Evolutionary conservation across 2,113 vertebrate genomes (phyloP), one percentile per base, ranked within the genome.

Genomic region (Daubentonia madagascariensis): DNA sequence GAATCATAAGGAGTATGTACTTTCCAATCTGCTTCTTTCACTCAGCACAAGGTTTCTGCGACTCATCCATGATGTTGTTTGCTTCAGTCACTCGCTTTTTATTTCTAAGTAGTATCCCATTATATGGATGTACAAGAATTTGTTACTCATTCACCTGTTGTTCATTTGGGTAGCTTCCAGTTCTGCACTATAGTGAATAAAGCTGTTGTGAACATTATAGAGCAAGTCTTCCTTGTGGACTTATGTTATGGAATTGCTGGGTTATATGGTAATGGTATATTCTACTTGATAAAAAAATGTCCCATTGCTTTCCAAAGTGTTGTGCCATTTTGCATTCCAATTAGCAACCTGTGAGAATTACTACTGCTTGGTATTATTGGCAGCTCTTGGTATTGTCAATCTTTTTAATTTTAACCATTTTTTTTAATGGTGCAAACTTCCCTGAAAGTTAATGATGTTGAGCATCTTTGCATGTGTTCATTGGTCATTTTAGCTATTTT

Each of bases 101-200:
- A 35, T 85, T 72, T 78, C 80, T 59, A 37, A 3, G 23, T 7
- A 63, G 84, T 11, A 52, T 32, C 63, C 37, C 61, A 37, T 10
- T 23, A 14, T 0, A 2, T 0, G 7, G 30, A 37, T 30, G 13
- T 0, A 52, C 35, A 35, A 37, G 30, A 48, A 54, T 18, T 8
- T 14, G 50, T 28, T 37, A 54, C 11, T 23, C 1, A 59, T 5
- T 54, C 32, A 37, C 43, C 35, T 35, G 50, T 30, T 25, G 20
- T 4, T 37, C 17, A 22, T 5, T 2, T n/a, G 65, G 68, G 32
- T 4, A 40, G 45, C 10, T 18, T 61, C 52, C 16, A 25, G 45
- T 10, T 28, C 63, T 18, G 7, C 81, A 43, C 40, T 75, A 8
- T 35, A 65, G 17, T 70, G n/a, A 80, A 23, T 43, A 54, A 48